Percentiles rank a stretch among this genome's conserved stretches.
phyloP scores from a whole-genome alignment of 2,797 vertebrate species.

The Tachyglossus aculeatus region DNA sequence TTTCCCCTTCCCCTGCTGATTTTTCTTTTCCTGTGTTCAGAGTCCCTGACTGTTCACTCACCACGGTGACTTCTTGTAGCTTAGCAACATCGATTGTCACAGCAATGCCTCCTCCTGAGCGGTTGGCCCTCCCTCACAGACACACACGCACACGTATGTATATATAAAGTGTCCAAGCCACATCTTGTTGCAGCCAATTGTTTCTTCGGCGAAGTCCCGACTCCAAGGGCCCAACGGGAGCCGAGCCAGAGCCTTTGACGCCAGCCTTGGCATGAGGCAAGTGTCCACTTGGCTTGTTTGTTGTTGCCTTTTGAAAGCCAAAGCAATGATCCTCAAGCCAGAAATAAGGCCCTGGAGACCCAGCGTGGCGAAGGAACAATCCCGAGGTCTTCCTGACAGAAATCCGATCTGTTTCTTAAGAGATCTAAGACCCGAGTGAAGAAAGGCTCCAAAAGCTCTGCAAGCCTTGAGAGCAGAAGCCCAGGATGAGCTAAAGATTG shows the following conservation, averaged over 20 bases:
- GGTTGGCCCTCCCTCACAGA: slow-evolving; percentile 6
- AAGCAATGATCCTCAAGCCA: slow-evolving; percentile 37
- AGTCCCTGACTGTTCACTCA: slow-evolving; percentile 32
- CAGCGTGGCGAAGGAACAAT: slow-evolving; percentile 10
- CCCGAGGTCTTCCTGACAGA: slow-evolving; percentile 1
- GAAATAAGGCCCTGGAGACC: slow-evolving; percentile 43
- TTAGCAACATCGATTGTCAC: slow-evolving; percentile 48
- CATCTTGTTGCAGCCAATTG: slow-evolving; percentile 44
- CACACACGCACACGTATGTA: slow-evolving; percentile 42
- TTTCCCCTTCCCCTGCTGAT: slow-evolving; percentile 4
- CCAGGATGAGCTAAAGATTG: neutral
- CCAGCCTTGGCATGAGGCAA: slow-evolving; percentile 54
- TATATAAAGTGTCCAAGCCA: slow-evolving; percentile 54
- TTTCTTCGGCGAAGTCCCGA: slow-evolving; percentile 43
- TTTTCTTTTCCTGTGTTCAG: neutral
- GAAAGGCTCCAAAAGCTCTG: neutral
- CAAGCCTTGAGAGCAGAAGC: neutral
- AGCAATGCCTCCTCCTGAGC: slow-evolving; percentile 23
- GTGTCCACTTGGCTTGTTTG: slow-evolving; percentile 53
- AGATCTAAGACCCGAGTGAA: neutral
- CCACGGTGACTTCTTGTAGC: slow-evolving; percentile 48
- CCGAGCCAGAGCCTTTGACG: slow-evolving; percentile 45
- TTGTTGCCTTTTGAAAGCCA: slow-evolving; percentile 52
- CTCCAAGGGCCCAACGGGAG: neutral
- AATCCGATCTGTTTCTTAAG: slow-evolving; percentile 1